These are phyloP conservation scores for Leptoclinus maculatus DNA, from an alignment of 2,797 vertebrate species.

Conservation along the genomic window DNA sequence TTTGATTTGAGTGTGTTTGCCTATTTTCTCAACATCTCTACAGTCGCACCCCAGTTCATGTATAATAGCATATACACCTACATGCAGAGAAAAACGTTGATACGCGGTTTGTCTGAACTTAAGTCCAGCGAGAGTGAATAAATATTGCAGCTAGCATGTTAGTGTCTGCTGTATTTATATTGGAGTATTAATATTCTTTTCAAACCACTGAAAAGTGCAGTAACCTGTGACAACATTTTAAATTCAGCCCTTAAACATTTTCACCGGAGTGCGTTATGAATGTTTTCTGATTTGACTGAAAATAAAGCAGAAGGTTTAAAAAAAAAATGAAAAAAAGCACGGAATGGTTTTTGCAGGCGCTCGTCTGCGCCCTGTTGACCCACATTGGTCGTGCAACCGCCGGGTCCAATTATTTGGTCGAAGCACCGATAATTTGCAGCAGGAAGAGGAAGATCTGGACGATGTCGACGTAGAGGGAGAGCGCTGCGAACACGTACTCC, in stretches of 20 bases:
- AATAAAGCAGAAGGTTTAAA: constrained; percentile 11
- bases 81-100: constrained; percentile 36
- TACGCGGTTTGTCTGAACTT: background rate
- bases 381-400: background rate
- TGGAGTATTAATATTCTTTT: background rate
- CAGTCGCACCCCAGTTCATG: background rate
- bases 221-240: constrained; percentile 26
- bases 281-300: constrained; percentile 12
- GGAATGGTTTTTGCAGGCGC: constrained; percentile 7
- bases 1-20: background rate
- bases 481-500: constrained; percentile 93
- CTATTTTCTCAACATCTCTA: constrained; percentile 4
- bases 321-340: background rate
- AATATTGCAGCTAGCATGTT: constrained; percentile 21
- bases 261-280: constrained; percentile 25
- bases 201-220: constrained; percentile 1
- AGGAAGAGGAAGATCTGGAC: constrained; percentile 95
- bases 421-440: constrained; percentile 89
- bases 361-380: background rate
- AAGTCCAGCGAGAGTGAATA: constrained; percentile 28
- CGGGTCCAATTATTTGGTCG: constrained; percentile 63
- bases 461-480: constrained; percentile 94
- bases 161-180: constrained; percentile 8
- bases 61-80: background rate
- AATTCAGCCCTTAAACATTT: constrained; percentile 43